Percentiles rank a stretch among this genome's conserved stretches.
phyloP scores from a whole-genome alignment of 2,797 vertebrate species.

The Moxostoma hubbsi region DNA sequence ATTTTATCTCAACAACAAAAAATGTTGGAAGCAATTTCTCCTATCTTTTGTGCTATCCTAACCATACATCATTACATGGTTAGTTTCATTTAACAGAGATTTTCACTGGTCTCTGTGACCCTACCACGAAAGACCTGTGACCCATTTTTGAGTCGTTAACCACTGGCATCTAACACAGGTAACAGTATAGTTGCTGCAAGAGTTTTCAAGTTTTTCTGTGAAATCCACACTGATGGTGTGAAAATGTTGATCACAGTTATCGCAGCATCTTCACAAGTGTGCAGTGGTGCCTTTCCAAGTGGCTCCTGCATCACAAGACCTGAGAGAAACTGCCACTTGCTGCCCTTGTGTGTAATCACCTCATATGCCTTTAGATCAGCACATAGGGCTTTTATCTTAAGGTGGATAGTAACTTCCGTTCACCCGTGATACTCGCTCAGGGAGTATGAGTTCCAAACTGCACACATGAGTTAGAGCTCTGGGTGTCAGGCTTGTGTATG shows the following conservation, averaged over 20 bases:
- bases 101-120: no score
- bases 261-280: not conserved
- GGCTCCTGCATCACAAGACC: not conserved
- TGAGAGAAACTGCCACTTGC: not conserved
- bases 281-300: not conserved
- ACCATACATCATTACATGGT: no score
- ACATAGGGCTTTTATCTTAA: constrained; percentile 55
- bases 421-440: constrained; percentile 45
- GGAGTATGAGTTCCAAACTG: constrained; percentile 45
- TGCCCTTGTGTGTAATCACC: constrained; percentile 24
- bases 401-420: constrained; percentile 40
- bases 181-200: not conserved
- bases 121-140: no score
- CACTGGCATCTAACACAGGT: not conserved
- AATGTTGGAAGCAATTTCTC: no score
- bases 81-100: no score
- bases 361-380: constrained; percentile 28
- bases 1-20: no score
- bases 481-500: constrained; percentile 26
- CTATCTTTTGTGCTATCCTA: no score
- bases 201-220: not conserved
- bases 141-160: not conserved
- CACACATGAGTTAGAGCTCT: constrained; percentile 42
- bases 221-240: not conserved
- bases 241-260: constrained; percentile 3